phyloP scores from a whole-genome alignment of 2,888 invertebrate genomes.

The Linnaemya tessellans region DNA sequence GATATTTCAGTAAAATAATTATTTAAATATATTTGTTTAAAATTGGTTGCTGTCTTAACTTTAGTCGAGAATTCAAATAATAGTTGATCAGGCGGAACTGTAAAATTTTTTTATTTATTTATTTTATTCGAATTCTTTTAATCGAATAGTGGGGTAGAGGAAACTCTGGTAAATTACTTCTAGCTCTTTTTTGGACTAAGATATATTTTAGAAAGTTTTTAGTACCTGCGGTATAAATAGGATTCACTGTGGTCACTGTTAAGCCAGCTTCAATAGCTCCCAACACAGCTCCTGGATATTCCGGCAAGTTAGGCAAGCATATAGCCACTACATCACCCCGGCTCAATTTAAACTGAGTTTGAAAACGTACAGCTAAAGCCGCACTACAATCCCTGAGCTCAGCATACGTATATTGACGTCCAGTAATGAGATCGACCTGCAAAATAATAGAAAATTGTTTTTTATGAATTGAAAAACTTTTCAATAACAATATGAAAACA shows the following conservation, averaged over 20 bases:
- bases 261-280: slow-evolving; percentile 89
- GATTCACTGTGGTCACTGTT: slow-evolving; percentile 89
- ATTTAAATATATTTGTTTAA: too few species aligned
- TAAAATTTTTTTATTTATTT: too few species aligned
- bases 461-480: neutral
- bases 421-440: slow-evolving; percentile 89
- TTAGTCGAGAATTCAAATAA: too few species aligned
- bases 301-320: slow-evolving; percentile 90
- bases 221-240: slow-evolving; percentile 87
- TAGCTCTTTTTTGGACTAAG: too few species aligned
- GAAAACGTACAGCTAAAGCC: slow-evolving; percentile 87
- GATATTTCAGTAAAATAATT: too few species aligned
- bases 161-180: too few species aligned
- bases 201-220: too few species aligned
- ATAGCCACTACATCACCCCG: slow-evolving; percentile 88
- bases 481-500: neutral
- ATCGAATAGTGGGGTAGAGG: too few species aligned
- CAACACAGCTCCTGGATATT: slow-evolving; percentile 87
- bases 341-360: slow-evolving; percentile 86
- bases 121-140: neutral
- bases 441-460: slow-evolving; percentile 15
- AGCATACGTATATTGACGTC: slow-evolving; percentile 89
- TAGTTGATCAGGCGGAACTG: too few species aligned
- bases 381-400: slow-evolving; percentile 87
- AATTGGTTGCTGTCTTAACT: too few species aligned